Evolutionary conservation across 2,888 invertebrate genomes (phyloP).

Genomic region (Gastracanthus pulcherrimus): DNA sequence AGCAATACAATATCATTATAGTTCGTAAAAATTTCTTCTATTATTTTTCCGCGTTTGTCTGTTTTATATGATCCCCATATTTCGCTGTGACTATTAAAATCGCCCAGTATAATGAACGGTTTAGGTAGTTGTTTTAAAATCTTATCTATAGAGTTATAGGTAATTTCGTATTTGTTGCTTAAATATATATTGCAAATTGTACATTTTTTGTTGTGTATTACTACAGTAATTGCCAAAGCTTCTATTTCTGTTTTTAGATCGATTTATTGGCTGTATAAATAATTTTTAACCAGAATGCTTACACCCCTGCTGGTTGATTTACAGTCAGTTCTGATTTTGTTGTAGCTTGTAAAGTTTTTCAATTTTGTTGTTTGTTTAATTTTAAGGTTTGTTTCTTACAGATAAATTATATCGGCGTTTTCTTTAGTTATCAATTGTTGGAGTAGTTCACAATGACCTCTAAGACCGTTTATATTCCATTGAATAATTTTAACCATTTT

Average conservation of each 20-base stretch:
- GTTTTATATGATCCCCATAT: conserved; percentile 56
- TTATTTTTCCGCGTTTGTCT: conserved; percentile 58
- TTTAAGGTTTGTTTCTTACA: conserved; percentile 62
- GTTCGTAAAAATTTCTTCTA: conserved; percentile 57
- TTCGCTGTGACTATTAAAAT: too few relatives aligned
- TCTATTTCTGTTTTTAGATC: conserved; percentile 46
- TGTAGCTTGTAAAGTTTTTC: conserved; percentile 15
- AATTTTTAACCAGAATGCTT: conserved; percentile 31
- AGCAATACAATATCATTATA: not conserved
- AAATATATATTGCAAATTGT: conserved; percentile 58
- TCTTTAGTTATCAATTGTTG: conserved; percentile 47
- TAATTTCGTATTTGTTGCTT: conserved; percentile 29
- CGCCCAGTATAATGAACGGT: conserved; percentile 60
- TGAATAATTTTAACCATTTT: conserved; percentile 52
- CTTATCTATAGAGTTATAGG: conserved; percentile 23
- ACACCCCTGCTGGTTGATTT: conserved; percentile 46
- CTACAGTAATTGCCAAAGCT: conserved; percentile 39
- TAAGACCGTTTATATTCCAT: conserved; percentile 61
- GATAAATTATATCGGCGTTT: conserved; percentile 43
- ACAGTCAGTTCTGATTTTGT: conserved; percentile 13
- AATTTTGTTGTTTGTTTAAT: too few relatives aligned
- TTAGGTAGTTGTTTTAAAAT: conserved; percentile 57
- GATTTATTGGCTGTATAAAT: conserved; percentile 28
- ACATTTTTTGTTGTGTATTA: conserved; percentile 10
- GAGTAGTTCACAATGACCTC: conserved; percentile 50